Evolutionary conservation across 2,797 vertebrate species (phyloP), one percentile per base, ranked within the genome.

Genomic region (Myotis myotis): DNA sequence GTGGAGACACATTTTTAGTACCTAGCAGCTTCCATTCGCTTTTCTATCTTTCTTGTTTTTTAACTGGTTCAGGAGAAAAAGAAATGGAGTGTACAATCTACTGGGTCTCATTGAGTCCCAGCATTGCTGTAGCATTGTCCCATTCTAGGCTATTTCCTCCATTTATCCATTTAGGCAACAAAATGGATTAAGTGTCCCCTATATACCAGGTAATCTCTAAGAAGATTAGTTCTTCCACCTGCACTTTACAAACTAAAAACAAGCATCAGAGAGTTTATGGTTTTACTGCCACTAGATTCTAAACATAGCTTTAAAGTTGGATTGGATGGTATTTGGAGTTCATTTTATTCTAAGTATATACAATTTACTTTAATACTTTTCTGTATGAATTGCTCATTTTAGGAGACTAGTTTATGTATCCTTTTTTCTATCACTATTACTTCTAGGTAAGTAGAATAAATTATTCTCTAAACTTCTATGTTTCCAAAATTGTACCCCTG

Each of bases 401-500:
- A 0, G 38, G 33, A 55, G 44, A 41, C 0, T 13, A 95, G 41
- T 87, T 57, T 79, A 70, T 87, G 53, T 79, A 47, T 76, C 51
- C 16, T 76, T 0, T 82, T 28, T 89, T 55, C 55, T 55, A 49
- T 57, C 57, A 60, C 10, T 64, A 60, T 80, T 79, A 88, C n/a
- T 15, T 79, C 55, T 33, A 81, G 38, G 15, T 64, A 51, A 95
- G 87, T 55, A 57, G 28, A 90, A 84, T 64, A 78, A 87, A 96
- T 57, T 23, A 6, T 93, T 97, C 53, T 79, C 91, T 78, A 93
- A 79, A 79, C 57, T 82, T 90, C 68, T 93, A 66, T 95, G 33
- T 78, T 97, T 95, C 78, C 83, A 85, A 47, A 93, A 96, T 95
- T 94, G 55, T 94, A 92, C 81, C 85, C 94, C 88, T 96, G 70